Conservation (phyloP, 2,113 vertebrate species). For the Myrmecobius fasciatus region DNA sequence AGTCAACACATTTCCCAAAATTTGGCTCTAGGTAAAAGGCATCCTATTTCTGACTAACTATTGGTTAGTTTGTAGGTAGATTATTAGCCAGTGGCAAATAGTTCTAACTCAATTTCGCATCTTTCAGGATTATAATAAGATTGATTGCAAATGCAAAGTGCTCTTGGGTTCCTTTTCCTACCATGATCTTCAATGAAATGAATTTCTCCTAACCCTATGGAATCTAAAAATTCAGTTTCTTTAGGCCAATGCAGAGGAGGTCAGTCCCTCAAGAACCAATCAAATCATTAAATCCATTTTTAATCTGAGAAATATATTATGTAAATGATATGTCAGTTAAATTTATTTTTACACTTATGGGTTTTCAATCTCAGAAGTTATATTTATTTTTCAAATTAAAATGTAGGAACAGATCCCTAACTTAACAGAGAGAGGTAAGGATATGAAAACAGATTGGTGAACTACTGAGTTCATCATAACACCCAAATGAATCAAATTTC, state of each 20-base stretch:
- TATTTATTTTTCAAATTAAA: neutral
- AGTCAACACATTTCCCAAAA: constrained; percentile 58
- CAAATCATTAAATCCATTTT: constrained; percentile 10
- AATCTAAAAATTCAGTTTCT: constrained; percentile 1
- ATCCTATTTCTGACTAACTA: neutral
- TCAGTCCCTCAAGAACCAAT: constrained; percentile 4
- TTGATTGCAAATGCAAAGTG: constrained; percentile 18
- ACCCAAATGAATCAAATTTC: neutral
- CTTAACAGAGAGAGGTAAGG: constrained; percentile 33
- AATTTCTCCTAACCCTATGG: constrained; percentile 49
- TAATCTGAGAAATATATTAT: neutral
- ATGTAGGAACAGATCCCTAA: neutral
- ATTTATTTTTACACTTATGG: constrained; percentile 18
- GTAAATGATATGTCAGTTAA: neutral
- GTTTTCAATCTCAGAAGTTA: neutral
- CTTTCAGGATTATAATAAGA: constrained; percentile 21
- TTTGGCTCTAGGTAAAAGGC: constrained; percentile 58
- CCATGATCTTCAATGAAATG: constrained; percentile 30
- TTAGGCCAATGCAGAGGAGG: constrained; percentile 1
- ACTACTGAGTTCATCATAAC: neutral
- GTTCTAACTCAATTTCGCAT: constrained; percentile 34
- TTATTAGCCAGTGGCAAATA: constrained; percentile 31
- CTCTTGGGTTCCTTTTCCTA: constrained; percentile 48
- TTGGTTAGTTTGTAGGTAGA: constrained; percentile 5
- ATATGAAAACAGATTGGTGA: neutral